These are phyloP conservation scores for Lucilia cuprina DNA, from an alignment of 1,140 invertebrate species.

Conservation along the genomic window DNA sequence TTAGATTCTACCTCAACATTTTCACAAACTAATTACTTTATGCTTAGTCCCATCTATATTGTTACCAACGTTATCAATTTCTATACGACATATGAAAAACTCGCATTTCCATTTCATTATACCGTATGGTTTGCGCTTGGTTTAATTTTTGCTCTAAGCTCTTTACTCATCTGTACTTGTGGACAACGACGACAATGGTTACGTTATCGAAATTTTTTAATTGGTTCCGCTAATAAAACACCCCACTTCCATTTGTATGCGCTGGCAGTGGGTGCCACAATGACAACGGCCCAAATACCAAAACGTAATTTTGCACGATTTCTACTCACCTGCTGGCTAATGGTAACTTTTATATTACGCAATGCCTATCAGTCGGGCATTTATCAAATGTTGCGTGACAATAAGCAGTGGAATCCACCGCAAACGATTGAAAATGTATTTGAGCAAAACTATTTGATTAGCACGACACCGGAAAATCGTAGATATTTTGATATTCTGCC, in stretches of 20 bases:
- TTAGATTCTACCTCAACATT: conserved; percentile 44
- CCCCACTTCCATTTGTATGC: conserved; percentile 3
- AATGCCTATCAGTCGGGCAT: conserved; percentile 56
- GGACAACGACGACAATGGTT: conserved; percentile 15
- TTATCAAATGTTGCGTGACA: conserved; percentile 52
- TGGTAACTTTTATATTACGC: conserved; percentile 45
- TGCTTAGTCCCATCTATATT: conserved; percentile 55
- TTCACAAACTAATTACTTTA: conserved; percentile 54
- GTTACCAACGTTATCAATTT: conserved; percentile 51
- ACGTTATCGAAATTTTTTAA: not conserved
- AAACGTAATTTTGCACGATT: conserved; percentile 38
- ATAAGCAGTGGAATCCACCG: conserved; percentile 50
- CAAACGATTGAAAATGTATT: conserved; percentile 53
- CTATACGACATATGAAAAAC: conserved; percentile 54
- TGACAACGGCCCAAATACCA: conserved; percentile 39
- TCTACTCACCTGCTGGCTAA: conserved; percentile 47
- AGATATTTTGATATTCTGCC: not conserved
- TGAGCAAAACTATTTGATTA: conserved; percentile 45
- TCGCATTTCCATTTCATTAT: conserved; percentile 51
- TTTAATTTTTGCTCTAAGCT: conserved; percentile 41
- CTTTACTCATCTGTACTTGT: conserved; percentile 16
- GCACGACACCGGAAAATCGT: conserved; percentile 38
- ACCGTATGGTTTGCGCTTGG: conserved; percentile 45
- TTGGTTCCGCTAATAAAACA: conserved; percentile 11
- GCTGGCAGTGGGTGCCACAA: not conserved